Conservation (phyloP, 2,888 invertebrate species). For the Platycheirus rosarum region DNA sequence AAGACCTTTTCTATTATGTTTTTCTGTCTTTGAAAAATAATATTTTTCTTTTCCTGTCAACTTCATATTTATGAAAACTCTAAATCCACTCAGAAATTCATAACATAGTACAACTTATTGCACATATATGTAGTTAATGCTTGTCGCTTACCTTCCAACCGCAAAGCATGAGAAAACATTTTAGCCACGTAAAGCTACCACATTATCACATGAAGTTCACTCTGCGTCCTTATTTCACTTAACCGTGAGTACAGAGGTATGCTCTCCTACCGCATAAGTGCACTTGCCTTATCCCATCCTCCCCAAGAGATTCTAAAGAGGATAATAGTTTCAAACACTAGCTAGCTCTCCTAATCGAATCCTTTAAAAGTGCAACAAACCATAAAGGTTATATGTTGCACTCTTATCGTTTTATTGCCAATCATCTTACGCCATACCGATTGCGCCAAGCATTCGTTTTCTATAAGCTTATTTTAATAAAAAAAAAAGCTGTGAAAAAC, state of each 20-base stretch:
- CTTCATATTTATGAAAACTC: too few species aligned
- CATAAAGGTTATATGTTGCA: constrained; percentile 62
- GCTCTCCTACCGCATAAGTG: constrained; percentile 37
- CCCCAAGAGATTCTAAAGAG: constrained; percentile 2
- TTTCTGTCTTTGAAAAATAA: too few species aligned
- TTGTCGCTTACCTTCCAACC: neutral
- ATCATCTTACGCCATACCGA: constrained; percentile 64
- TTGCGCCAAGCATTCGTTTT: constrained; percentile 28
- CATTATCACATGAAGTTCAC: constrained; percentile 43
- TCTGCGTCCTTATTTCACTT: constrained; percentile 21
- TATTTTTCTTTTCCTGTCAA: too few species aligned
- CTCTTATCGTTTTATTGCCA: constrained; percentile 66
- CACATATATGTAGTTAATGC: constrained; percentile 8
- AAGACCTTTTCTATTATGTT: too few species aligned
- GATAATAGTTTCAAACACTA: constrained; percentile 51
- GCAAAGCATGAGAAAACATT: constrained; percentile 3
- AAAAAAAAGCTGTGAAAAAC: constrained; percentile 18
- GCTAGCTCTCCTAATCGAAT: constrained; percentile 61
- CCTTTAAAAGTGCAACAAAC: constrained; percentile 64
- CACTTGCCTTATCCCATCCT: neutral
- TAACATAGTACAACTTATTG: too few species aligned
- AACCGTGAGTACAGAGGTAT: constrained; percentile 6
- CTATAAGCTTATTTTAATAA: constrained; percentile 24
- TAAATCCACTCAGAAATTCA: neutral
- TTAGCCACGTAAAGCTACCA: constrained; percentile 32